phyloP scores from a whole-genome alignment of 2,113 vertebrate genomes.

The Thunnus thynnus region DNA sequence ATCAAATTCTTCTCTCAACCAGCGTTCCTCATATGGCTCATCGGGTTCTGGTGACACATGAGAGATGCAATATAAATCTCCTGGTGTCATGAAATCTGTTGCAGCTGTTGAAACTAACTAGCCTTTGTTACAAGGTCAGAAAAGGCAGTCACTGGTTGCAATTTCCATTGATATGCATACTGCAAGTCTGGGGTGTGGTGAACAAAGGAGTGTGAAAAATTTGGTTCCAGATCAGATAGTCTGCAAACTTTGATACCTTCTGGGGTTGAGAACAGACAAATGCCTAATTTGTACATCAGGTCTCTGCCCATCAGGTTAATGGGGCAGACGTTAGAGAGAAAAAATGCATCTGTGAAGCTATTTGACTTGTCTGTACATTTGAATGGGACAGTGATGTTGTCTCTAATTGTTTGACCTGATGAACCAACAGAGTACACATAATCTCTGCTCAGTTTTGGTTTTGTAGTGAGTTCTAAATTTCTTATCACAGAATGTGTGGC shows the following conservation, averaged over 20 bases:
- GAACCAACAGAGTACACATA: slow-evolving; percentile 13
- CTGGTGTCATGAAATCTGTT: too few species aligned
- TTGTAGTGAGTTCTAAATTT: neutral
- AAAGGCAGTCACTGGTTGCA: neutral
- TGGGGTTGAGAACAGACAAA: too few species aligned
- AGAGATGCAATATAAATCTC: too few species aligned
- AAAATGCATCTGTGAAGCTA: neutral
- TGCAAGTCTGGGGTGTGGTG: neutral
- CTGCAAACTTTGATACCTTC: too few species aligned
- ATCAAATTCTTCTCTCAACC: too few species aligned
- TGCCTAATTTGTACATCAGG: too few species aligned
- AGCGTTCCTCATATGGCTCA: too few species aligned
- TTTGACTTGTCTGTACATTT: neutral
- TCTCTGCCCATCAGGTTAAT: too few species aligned
- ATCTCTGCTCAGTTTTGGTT: neutral
- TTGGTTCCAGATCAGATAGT: too few species aligned
- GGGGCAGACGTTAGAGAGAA: too few species aligned
- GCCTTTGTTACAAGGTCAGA: neutral
- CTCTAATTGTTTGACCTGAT: slow-evolving; percentile 22
- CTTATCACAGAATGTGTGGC: slow-evolving; percentile 8
- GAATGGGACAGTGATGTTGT: slow-evolving; percentile 5
- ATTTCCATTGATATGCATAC: slow-evolving; percentile 12
- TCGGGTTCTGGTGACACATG: too few species aligned
- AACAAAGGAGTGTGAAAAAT: slow-evolving; percentile 5
- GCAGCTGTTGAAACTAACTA: neutral